phyloP scores from a whole-genome alignment of 2,797 vertebrate genomes.

The Peromyscus aztecus region DNA sequence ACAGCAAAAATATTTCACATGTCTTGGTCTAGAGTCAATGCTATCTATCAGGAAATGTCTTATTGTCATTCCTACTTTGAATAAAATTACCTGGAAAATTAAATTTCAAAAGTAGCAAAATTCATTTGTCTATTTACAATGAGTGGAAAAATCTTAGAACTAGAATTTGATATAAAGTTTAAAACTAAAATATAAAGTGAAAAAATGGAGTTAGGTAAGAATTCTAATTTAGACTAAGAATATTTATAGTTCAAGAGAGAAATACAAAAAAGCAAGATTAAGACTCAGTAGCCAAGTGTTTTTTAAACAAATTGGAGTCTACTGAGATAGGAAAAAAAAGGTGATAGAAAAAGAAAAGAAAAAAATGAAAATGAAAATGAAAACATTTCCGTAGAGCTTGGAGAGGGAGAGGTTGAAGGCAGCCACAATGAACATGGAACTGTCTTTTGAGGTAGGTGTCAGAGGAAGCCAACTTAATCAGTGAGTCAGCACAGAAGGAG shows the following conservation, averaged over 20 bases:
- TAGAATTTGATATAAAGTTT: not conserved
- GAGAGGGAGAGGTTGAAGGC: conserved; percentile 56
- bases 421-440: not conserved
- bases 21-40: not conserved
- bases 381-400: not conserved
- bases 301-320: not conserved
- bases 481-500: conserved; percentile 58
- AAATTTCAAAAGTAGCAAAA: not conserved
- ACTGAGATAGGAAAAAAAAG: not conserved
- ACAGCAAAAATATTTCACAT: not conserved
- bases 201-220: not conserved
- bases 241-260: not conserved
- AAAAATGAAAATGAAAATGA: not conserved
- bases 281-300: rapidly evolving
- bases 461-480: conserved; percentile 60
- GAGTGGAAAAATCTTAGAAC: not conserved
- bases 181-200: not conserved
- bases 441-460: conserved; percentile 45
- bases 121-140: not conserved
- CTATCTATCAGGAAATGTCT: not conserved
- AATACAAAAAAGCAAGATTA: not conserved
- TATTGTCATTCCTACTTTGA: not conserved
- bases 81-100: not conserved
- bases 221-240: not conserved
- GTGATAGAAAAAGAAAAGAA: not conserved